These are phyloP conservation scores for Epinephelus awoara DNA, from an alignment of 2,797 vertebrate species.

Conservation along the genomic window DNA sequence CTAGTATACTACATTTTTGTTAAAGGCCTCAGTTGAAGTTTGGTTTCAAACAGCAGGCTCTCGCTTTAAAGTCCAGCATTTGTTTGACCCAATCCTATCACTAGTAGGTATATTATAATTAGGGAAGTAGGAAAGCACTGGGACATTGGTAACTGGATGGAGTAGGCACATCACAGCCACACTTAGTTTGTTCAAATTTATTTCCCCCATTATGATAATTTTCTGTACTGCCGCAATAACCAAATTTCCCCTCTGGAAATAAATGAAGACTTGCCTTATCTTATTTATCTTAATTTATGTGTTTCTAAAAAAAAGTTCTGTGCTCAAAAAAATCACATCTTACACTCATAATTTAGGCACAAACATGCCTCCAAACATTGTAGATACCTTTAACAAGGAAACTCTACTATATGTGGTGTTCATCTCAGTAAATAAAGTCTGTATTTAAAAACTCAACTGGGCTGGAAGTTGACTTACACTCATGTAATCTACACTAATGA, in stretches of 20 bases:
- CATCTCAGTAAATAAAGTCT: neutral
- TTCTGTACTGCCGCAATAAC: neutral
- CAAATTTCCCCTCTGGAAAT: neutral
- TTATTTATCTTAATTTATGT: neutral
- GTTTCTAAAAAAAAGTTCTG: neutral
- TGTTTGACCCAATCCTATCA: too few relatives aligned
- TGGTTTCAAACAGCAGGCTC: too few relatives aligned
- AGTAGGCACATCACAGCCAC: too few relatives aligned
- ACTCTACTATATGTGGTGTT: neutral
- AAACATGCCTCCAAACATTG: neutral
- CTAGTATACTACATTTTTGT: too few relatives aligned
- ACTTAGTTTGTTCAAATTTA: too few relatives aligned
- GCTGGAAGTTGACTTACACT: constrained; percentile 12
- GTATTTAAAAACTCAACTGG: neutral
- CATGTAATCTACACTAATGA: constrained; percentile 30
- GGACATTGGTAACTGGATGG: too few relatives aligned
- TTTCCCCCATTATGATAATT: neutral
- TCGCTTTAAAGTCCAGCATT: too few relatives aligned
- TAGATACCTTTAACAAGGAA: neutral
- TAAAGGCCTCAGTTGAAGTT: too few relatives aligned
- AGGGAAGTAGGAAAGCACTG: too few relatives aligned
- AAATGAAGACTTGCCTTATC: too few relatives aligned
- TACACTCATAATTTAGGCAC: neutral
- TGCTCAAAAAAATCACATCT: neutral
- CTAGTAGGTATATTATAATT: too few relatives aligned